Percentiles rank a stretch among this genome's conserved stretches.
Evolutionary conservation across 92 coral and sea anemone genomes (phyloP).

Genomic region (Epizoanthus scotinus): DNA sequence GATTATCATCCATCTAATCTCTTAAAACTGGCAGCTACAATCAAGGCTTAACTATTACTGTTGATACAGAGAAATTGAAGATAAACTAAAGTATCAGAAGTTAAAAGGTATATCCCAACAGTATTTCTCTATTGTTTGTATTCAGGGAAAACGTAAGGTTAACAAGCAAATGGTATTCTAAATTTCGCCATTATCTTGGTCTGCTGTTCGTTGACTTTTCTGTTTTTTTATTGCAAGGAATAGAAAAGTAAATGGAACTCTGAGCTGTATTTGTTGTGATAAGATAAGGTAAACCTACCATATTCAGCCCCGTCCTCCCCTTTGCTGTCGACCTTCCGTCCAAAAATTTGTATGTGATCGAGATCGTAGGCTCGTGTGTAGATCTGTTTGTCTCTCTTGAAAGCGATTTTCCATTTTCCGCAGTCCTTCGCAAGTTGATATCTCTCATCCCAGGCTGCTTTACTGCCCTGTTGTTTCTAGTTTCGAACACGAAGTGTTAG

Average conservation of each 20-base stretch:
- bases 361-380: not conserved
- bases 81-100: not conserved
- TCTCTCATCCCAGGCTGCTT: not conserved
- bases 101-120: not conserved
- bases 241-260: not conserved
- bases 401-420: conserved; percentile 4
- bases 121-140: too few relatives aligned
- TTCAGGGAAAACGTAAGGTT: not conserved
- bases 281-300: conserved; percentile 17
- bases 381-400: conserved; percentile 8
- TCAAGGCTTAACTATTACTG: not conserved
- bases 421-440: not conserved
- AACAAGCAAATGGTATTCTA: not conserved
- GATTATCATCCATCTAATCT: conserved; percentile 11
- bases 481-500: not conserved
- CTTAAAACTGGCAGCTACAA: not conserved
- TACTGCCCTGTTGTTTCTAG: not conserved
- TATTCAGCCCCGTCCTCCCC: conserved; percentile 23
- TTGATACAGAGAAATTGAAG: too few relatives aligned
- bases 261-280: not conserved
- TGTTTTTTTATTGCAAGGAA: not conserved
- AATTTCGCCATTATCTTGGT: too few relatives aligned
- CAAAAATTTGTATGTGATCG: conserved; percentile 17
- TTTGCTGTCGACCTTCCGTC: conserved; percentile 20
- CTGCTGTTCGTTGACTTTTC: not conserved